Evolutionary conservation across 2,888 invertebrate genomes (phyloP), one percentile per base, ranked within the genome.

Genomic region (Drosophila paranaensis): DNA sequence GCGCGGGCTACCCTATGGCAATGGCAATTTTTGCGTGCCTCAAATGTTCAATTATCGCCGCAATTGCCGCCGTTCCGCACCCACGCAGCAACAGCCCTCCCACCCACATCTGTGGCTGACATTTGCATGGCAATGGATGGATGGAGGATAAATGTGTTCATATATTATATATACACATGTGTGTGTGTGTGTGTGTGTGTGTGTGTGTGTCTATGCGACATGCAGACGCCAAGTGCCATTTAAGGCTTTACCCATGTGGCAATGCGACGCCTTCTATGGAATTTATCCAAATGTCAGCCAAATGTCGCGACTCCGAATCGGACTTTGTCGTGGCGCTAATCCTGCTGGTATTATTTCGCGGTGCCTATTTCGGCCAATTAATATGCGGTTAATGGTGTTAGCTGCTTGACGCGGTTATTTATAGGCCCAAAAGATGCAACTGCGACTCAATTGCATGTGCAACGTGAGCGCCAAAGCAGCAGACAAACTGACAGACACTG

Each of bases 311-410:
- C 74, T 57, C 20, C n/a, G 60, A 57, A 70, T 60, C 33, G n/a
- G 61, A 65, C 50, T 54, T 43, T n/a, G 61, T 51, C 58, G 51
- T 58, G 71, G 64, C 73, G 74, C 82, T 74, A 89, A 85, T 85
- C 84, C 82, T 79, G 74, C 51, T 55, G 57, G 54, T 46, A 60
- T 51, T 63, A 53, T 58, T 70, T 62, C 25, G 48, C 35, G 80
- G 89, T 89, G 74, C 83, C 87, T 74, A 83, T 83, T 89, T 89
- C 89, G 89, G 80, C 74, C 88, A 88, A 90, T 86, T 86, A 88
- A 90, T 90, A 86, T 86, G 90, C 86, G 86, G 81, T 78, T 90
- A 86, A 86, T 86, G 89, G 78, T 80, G 86, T 80, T 88, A 88
- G 76, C 80, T 76, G 78, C 71, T 88, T 79, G 84, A 84, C 88